Evolutionary conservation across 2,888 invertebrate species (phyloP).

Genomic region (Eurytoma adleriae): DNA sequence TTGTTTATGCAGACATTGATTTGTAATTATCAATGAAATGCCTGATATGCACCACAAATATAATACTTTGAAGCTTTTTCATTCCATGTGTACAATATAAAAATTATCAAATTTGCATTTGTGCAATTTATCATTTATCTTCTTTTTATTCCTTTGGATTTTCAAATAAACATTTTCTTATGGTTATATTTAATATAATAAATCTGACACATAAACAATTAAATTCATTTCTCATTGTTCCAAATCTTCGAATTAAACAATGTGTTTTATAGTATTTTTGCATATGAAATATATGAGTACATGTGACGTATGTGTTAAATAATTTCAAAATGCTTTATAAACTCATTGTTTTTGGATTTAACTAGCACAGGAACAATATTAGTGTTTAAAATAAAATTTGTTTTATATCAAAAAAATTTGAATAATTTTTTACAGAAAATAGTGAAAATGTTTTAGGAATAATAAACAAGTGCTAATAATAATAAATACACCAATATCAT

Average conservation of each 20-base stretch:
- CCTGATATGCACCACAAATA: slow-evolving; percentile 24
- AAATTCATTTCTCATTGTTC: slow-evolving; percentile 6
- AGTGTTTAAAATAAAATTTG: not conserved
- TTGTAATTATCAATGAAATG: slow-evolving; percentile 20
- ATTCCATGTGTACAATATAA: slow-evolving; percentile 32
- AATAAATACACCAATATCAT: slow-evolving; percentile 45
- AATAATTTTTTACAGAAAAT: too few species aligned
- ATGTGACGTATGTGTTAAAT: not conserved
- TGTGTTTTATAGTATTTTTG: slow-evolving; percentile 12
- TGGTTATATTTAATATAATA: slow-evolving; percentile 33
- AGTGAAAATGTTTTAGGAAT: too few species aligned
- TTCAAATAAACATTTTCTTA: slow-evolving; percentile 13
- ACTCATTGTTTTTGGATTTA: slow-evolving; percentile 2
- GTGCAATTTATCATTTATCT: slow-evolving; percentile 9
- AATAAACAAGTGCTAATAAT: not conserved
- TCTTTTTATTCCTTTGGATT: slow-evolving; percentile 14
- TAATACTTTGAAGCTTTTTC: slow-evolving; percentile 39
- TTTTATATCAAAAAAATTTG: not conserved
- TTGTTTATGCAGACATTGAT: slow-evolving; percentile 31
- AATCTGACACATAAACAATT: slow-evolving; percentile 20
- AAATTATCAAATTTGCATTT: slow-evolving; percentile 17
- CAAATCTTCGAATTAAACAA: not conserved
- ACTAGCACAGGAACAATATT: not conserved
- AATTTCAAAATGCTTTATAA: slow-evolving; percentile 21
- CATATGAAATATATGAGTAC: slow-evolving; percentile 17